These are phyloP conservation scores for Micrasema minimum DNA, from an alignment of 1,140 invertebrate genomes.

Conservation along the genomic window DNA sequence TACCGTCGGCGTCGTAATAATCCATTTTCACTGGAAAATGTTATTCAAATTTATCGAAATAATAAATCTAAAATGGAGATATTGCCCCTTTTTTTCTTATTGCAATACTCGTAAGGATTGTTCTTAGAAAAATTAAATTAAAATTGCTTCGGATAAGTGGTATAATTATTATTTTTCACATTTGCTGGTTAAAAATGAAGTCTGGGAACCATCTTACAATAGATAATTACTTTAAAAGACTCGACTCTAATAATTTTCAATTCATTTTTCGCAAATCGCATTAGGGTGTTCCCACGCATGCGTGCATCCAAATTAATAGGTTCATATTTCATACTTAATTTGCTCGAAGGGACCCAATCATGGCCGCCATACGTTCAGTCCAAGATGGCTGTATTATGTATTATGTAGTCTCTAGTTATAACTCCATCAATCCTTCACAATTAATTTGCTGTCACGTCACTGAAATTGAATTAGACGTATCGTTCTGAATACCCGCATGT, in stretches of 20 bases:
- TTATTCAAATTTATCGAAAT: neutral
- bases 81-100: neutral
- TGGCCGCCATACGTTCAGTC: neutral
- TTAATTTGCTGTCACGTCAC: constrained; percentile 50
- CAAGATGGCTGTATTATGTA: neutral
- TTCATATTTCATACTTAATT: constrained; percentile 24
- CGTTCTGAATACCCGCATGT: constrained; percentile 47
- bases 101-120: neutral
- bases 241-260: constrained; percentile 20
- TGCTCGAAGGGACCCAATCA: constrained; percentile 23
- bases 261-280: constrained; percentile 20
- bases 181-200: neutral
- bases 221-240: constrained; percentile 12
- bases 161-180: constrained; percentile 12
- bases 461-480: constrained; percentile 52
- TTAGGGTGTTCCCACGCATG: constrained; percentile 22
- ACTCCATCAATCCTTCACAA: constrained; percentile 52
- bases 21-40: constrained; percentile 10
- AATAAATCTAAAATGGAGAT: neutral
- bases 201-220: constrained; percentile 23
- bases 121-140: neutral
- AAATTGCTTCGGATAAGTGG: neutral
- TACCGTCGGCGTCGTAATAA: constrained; percentile 10
- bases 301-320: constrained; percentile 23
- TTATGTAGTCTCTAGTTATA: neutral